A percentile compares a stretch with the other conserved stretches of the same genome.
These are phyloP conservation scores for Drosophila parvula DNA, from an alignment of 1,140 invertebrate species.

Conservation along the genomic window DNA sequence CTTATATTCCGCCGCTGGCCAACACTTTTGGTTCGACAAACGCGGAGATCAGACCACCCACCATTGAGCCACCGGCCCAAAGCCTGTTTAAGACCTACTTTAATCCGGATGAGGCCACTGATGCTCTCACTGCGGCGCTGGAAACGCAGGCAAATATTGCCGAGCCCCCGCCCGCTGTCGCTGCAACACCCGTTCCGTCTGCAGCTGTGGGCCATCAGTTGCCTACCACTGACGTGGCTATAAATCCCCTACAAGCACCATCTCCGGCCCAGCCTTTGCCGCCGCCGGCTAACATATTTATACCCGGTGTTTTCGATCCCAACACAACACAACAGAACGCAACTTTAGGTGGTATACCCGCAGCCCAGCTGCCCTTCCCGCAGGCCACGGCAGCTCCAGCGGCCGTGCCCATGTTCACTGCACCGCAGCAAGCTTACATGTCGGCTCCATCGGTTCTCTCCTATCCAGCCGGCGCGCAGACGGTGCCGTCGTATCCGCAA, in stretches of 20 bases:
- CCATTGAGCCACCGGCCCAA: slow-evolving; percentile 68
- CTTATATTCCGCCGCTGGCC: slow-evolving; percentile 81
- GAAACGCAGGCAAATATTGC: slow-evolving; percentile 53
- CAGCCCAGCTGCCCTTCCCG: slow-evolving; percentile 69
- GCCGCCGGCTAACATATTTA: slow-evolving; percentile 66
- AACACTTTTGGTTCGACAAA: slow-evolving; percentile 73
- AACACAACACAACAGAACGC: slow-evolving; percentile 33
- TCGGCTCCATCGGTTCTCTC: slow-evolving; percentile 72
- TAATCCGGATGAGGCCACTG: slow-evolving; percentile 72
- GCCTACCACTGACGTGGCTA: slow-evolving; percentile 7
- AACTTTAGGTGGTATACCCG: slow-evolving; percentile 60
- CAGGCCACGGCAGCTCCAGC: slow-evolving; percentile 62
- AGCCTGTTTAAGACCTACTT: slow-evolving; percentile 81
- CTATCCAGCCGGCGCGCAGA: slow-evolving; percentile 74
- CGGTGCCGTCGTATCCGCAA: slow-evolving; percentile 80
- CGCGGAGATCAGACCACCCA: slow-evolving; percentile 55
- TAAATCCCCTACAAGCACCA: slow-evolving; percentile 15
- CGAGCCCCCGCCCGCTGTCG: slow-evolving; percentile 6
- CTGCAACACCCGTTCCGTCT: neutral
- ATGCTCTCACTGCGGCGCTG: slow-evolving; percentile 62
- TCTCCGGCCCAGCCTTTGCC: slow-evolving; percentile 39
- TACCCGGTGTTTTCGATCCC: slow-evolving; percentile 68
- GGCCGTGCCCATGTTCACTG: slow-evolving; percentile 47
- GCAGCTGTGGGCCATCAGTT: neutral
- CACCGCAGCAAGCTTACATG: slow-evolving; percentile 73